Evolutionary conservation across 2,113 vertebrate genomes (phyloP).

Genomic region (Hyperoodon ampullatus): DNA sequence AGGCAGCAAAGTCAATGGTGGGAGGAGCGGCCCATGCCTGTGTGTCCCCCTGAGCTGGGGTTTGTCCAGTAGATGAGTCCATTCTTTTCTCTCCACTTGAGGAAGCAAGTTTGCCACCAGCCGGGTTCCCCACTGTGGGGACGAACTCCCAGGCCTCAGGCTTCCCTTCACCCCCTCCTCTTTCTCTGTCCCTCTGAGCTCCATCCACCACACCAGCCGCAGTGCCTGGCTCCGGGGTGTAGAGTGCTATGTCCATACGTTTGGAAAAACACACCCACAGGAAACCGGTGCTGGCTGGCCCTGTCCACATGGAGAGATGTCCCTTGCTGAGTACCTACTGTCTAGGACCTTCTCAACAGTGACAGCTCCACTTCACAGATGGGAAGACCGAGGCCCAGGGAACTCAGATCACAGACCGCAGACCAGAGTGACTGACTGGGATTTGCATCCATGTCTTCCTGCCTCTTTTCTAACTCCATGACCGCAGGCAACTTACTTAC

Average conservation of each 20-base stretch:
- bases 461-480: neutral
- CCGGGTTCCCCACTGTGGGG: neutral
- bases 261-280: neutral
- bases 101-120: neutral
- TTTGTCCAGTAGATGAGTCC: neutral
- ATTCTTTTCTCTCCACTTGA: neutral
- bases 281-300: no score
- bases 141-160: neutral
- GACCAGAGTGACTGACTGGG: neutral
- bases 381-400: neutral
- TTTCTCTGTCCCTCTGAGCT: neutral
- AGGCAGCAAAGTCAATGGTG: rapidly evolving
- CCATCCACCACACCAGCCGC: rapidly evolving
- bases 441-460: no score
- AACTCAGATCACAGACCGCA: neutral
- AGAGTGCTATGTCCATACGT: rapidly evolving
- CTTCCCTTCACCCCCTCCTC: neutral
- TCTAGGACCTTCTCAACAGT: rapidly evolving
- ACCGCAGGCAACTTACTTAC: neutral
- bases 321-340: neutral
- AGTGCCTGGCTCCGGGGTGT: rapidly evolving
- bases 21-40: rapidly evolving
- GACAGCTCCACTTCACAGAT: neutral
- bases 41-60: rapidly evolving
- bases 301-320: neutral